phyloP scores from a whole-genome alignment of 2,113 vertebrate genomes.

The Platichthys flesus region DNA sequence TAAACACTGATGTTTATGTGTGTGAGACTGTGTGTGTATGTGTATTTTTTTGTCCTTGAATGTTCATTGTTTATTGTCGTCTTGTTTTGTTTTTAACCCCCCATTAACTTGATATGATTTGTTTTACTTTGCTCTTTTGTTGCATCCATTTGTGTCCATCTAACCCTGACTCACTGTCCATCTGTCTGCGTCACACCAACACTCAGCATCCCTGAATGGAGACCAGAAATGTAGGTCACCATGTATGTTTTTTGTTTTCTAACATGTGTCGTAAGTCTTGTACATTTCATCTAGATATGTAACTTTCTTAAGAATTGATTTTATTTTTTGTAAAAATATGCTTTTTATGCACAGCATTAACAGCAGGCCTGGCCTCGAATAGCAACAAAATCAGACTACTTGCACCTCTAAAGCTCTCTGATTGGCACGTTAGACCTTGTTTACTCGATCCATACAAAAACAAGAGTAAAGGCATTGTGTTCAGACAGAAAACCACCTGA shows the following conservation, averaged over 20 bases:
- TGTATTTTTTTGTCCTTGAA: neutral
- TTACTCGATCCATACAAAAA: too few species aligned
- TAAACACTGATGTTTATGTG: too few species aligned
- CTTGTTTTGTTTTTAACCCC: constrained; percentile 46
- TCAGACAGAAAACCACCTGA: too few species aligned
- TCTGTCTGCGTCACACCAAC: constrained; percentile 75
- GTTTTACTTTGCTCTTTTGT: constrained; percentile 68
- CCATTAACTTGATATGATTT: constrained; percentile 60
- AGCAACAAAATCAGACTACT: neutral
- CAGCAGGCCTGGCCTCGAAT: neutral
- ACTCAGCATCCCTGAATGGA: constrained; percentile 83
- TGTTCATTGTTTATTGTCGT: constrained; percentile 30
- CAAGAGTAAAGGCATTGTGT: too few species aligned
- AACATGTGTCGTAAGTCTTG: neutral
- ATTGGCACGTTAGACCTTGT: neutral
- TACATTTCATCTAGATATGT: neutral
- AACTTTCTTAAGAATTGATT: neutral
- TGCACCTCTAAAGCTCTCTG: neutral
- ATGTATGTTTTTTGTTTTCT: constrained; percentile 35
- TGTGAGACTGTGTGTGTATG: neutral
- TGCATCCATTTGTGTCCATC: constrained; percentile 65
- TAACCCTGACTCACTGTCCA: constrained; percentile 75
- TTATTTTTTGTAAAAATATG: neutral
- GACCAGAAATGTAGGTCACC: constrained; percentile 82
- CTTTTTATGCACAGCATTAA: neutral